Evolutionary conservation across 2,888 invertebrate genomes (phyloP), one percentile per base, ranked within the genome.

Genomic region (Merodon equestris): DNA sequence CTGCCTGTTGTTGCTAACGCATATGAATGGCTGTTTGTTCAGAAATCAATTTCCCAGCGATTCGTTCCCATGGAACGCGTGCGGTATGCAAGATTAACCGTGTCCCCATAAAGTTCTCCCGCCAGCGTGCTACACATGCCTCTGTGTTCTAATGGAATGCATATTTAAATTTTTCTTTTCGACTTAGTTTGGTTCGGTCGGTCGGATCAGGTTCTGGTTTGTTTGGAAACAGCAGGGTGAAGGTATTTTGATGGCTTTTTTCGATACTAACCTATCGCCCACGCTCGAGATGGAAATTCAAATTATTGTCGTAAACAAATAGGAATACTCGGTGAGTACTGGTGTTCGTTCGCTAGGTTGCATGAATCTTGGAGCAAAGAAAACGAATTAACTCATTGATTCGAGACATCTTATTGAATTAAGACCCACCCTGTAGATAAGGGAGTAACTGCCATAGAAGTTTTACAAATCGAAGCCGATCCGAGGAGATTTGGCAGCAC

Each of bases 221-320:
- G 40, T 9, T n/a, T 40, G n/a, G 3, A 7, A 19, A 18, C 72
- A 42, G 57, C 57, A 61, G 40, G 61, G 7, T 27, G 42, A 64
- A 61, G 54, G 61, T 71, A 63, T 73, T 77, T 72, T 63, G 57
- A 77, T 73, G 77, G 63, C 53, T 73, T 67, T 67, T 77, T 67
- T 72, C 67, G 77, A 67, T 57, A 67, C 67, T 57, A n/a, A n/a
- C n/a, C n/a, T n/a, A 66, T 51, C 44, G 44, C 51, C 48, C n/a
- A 36, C 48, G 48, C 27, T 19, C 40, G 12, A n/a, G 51, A 19
- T 63, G 63, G 61, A 72, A 66, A 73, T 67, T 67, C 56, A 9
- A n/a, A 10, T n/a, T 40, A 40, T 40, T 5, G 10, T 40, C 27
- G 58, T 54, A 60, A 58, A 76, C 44, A 71, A 18, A 60, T 54